Conservation (phyloP, 2,888 invertebrate genomes). For the Malthinus seriepunctatus region DNA sequence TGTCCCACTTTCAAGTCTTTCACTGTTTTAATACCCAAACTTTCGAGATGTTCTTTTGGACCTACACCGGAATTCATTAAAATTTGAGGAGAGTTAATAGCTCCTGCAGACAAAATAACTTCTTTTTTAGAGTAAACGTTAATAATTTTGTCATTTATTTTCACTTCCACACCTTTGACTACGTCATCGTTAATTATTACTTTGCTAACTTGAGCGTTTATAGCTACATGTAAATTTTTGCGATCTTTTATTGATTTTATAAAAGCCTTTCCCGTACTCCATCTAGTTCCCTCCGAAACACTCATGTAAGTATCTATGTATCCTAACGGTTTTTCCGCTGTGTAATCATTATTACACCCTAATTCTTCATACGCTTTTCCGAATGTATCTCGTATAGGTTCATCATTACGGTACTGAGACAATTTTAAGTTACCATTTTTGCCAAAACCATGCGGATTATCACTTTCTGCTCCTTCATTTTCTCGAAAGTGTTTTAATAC, state of each 20-base stretch:
- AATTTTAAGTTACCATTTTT: constrained; percentile 57
- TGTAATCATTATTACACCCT: constrained; percentile 43
- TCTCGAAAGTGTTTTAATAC: not conserved
- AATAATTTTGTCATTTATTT: constrained; percentile 36
- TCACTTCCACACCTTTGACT: constrained; percentile 54
- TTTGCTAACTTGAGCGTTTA: constrained; percentile 60
- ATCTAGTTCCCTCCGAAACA: constrained; percentile 68
- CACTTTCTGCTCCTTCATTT: not conserved
- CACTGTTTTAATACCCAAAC: constrained; percentile 47
- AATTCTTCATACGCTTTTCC: constrained; percentile 55
- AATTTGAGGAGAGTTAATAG: constrained; percentile 89
- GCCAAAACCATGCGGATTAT: constrained; percentile 37
- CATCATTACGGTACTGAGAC: constrained; percentile 46
- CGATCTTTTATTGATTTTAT: constrained; percentile 64
- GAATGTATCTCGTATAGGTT: constrained; percentile 46
- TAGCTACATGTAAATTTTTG: constrained; percentile 62
- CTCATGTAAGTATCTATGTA: constrained; percentile 38
- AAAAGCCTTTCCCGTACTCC: constrained; percentile 82
- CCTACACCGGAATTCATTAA: constrained; percentile 67
- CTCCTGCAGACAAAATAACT: constrained; percentile 85
- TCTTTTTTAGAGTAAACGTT: constrained; percentile 67
- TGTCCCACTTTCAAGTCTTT: constrained; percentile 55
- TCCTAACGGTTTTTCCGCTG: constrained; percentile 40
- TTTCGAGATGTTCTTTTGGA: constrained; percentile 48
- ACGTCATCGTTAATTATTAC: constrained; percentile 44